Evolutionary conservation across 2,797 vertebrate species (phyloP).

Genomic region (Sebastes nivosus): DNA sequence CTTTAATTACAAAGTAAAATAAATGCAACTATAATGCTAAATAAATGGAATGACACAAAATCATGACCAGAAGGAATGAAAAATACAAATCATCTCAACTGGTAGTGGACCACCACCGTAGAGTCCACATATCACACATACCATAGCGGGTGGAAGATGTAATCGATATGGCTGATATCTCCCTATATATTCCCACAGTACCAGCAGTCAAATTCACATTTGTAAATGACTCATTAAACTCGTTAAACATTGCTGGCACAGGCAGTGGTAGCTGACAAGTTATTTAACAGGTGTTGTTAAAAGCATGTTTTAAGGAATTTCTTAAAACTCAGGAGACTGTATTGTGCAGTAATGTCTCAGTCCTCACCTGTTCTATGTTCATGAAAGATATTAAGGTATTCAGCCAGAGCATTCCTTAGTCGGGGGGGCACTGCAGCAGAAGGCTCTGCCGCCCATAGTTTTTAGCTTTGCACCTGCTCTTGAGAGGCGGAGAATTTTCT

Average conservation of each 20-base stretch:
- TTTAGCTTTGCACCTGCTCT: background rate
- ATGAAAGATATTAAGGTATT: too few species aligned
- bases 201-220: too few species aligned
- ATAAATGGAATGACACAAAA: background rate
- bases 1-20: background rate
- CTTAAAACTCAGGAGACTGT: background rate
- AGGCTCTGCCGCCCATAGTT: background rate
- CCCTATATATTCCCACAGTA: too few species aligned
- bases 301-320: background rate
- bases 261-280: background rate
- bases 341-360: too few species aligned
- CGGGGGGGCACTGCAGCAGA: background rate
- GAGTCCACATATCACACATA: background rate
- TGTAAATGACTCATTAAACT: too few species aligned
- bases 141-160: background rate
- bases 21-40: background rate
- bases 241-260: background rate
- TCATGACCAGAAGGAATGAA: background rate
- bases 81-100: background rate
- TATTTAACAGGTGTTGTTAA: background rate
- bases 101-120: too few species aligned
- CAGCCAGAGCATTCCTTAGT: background rate
- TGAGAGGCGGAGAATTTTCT: background rate
- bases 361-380: too few species aligned
- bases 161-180: background rate